Percentiles rank a stretch among this genome's conserved stretches.
phyloP scores from a whole-genome alignment of 2,888 invertebrate species.

The Micoletzkya japonica region DNA sequence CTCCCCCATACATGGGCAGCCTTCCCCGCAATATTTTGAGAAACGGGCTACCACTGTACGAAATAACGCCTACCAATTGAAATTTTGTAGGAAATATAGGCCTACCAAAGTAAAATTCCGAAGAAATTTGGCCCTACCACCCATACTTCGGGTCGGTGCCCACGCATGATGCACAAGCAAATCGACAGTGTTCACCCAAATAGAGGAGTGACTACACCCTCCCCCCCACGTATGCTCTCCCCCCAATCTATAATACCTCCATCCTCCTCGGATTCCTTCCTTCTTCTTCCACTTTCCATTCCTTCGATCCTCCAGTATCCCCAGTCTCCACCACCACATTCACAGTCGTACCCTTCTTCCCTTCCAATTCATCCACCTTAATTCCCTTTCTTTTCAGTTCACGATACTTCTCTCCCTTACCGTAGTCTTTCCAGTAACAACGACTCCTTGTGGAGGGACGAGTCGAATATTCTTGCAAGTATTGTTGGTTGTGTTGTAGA shows the following conservation, averaged over 20 bases:
- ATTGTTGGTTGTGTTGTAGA: conserved; percentile 9
- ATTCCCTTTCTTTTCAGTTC: background rate
- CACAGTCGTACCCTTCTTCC: background rate
- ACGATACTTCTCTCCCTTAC: background rate
- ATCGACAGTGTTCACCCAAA: no score
- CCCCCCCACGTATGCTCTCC: no score
- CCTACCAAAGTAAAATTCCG: no score
- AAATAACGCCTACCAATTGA: no score
- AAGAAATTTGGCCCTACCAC: no score
- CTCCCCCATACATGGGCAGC: no score
- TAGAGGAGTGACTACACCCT: no score
- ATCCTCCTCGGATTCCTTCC: background rate
- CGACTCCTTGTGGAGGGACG: conserved; percentile 4
- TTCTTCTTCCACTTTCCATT: conserved; percentile 9
- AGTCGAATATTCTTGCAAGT: background rate
- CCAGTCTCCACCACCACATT: background rate
- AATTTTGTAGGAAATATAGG: no score
- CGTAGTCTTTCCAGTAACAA: conserved; percentile 2
- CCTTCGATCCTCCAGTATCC: conserved; percentile 23
- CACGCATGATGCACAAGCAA: no score
- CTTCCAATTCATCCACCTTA: conserved; percentile 7
- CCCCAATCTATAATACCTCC: background rate
- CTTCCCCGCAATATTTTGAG: no score
- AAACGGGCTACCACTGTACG: no score
- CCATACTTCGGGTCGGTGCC: no score